Evolutionary conservation across 2,113 vertebrate species (phyloP), one percentile per base, ranked within the genome.

Genomic region (Corydoras sp.): DNA sequence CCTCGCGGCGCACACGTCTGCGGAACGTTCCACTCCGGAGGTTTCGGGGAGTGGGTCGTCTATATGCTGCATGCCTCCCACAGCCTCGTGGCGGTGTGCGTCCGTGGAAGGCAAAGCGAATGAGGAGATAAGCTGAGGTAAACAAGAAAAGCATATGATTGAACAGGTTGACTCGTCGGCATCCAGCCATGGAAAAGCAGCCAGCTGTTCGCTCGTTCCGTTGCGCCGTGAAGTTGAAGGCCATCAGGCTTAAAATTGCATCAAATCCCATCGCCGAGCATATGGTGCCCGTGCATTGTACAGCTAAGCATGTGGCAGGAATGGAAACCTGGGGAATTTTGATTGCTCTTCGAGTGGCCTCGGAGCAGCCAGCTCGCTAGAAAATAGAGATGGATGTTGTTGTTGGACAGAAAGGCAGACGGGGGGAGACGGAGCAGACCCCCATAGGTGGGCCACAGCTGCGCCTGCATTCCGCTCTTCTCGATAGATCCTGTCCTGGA

Each of bases 151-250:
- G 62, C 73, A 73, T 70, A 72, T 76, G 74, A 80, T 71, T 71
- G 76, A 78, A 75, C 76, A 78, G 76, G 76, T 80, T 80, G 80
- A 80, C 71, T 72, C 68, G 15, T 11, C 15, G 65, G 55, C 67
- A 72, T 71, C 68, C 63, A 77, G 77, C 73, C 76, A 63, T 69
- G 61, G 31, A 55, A 32, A 78, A 58, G 59, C 81, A 75, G 59
- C 81, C 78, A 80, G 80, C 80, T 82, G 80, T 80, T 82, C 55
- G 67, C 62, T 76, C 70, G 59, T 74, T 82, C 80, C 80, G 78
- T 81, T 81, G 69, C 65, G 56, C 67, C 35, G 73, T 31, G 67
- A 69, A 74, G 71, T 66, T 50, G 64, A 61, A 58, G 76, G 78
- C 78, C 67, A 76, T 72, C 68, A 58, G 43, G 64, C 74, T 80